Evolutionary conservation across 1,140 invertebrate genomes (phyloP), one percentile per base, ranked within the genome.

Genomic region (Sycobia sp.): DNA sequence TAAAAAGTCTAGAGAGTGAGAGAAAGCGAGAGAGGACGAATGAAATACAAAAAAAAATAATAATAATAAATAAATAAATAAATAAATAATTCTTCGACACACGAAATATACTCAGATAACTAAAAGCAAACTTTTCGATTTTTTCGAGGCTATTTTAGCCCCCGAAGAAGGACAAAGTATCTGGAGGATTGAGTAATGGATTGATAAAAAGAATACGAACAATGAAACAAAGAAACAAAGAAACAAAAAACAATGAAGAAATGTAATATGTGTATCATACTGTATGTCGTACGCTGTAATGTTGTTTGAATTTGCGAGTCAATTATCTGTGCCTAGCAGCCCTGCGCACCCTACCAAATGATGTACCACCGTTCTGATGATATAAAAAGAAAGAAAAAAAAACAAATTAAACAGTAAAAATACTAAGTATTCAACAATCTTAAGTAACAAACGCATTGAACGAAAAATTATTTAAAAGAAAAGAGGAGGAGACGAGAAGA

Each of bases 291-390:
- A 81, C 77, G 78, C 79, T 81, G 78, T 81, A 80, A 81, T 80
- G 80, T 82, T 82, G 77, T 81, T 81, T 81, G 77, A 82, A 82
- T 82, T 82, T 82, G 80, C 80, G 79, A 82, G 80, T 82, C 79
- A 82, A 82, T 82, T 82, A 82, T 81, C 77, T 82, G 80, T 82
- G 80, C 80, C 80, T 82, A 82, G 79, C 79, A 82, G 79, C 76
- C 79, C 79, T 81, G 78, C 79, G 79, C 79, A 82, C 79, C 76
- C 75, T 78, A 82, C 77, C 76, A 82, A 81, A 78, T 81, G 76
- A 79, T 81, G 79, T 80, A 82, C 76, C 77, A 80, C 72, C 76
- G 73, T 81, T 79, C 76, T 77, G 70, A 80, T 74, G 71, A 78
- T 66, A 73, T 74, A 77, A 69, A 71, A 72, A 68, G 4, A 7